Evolutionary conservation across 1,140 invertebrate species (phyloP).

Genomic region (Drosophila willistoni): DNA sequence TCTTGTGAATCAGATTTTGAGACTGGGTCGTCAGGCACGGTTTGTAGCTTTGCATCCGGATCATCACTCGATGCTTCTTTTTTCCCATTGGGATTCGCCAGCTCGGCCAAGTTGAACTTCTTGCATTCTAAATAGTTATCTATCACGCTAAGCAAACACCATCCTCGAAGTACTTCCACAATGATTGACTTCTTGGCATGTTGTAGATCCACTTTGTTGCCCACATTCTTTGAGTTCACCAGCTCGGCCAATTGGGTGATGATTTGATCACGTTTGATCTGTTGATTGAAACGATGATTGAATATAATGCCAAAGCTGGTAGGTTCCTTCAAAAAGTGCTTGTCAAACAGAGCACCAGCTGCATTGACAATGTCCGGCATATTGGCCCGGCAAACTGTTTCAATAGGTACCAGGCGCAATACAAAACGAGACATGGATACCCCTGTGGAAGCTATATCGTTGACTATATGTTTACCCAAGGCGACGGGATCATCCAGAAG

Average conservation of each 20-base stretch:
- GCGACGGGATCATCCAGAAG: constrained; percentile 89
- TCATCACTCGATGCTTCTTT: constrained; percentile 9
- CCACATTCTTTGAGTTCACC: constrained; percentile 87
- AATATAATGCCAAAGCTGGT: constrained; percentile 91
- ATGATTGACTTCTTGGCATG: constrained; percentile 90
- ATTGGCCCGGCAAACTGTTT: constrained; percentile 91
- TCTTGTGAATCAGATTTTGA: background rate
- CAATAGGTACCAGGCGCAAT: constrained; percentile 91
- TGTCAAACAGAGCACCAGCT: constrained; percentile 88
- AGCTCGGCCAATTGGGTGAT: constrained; percentile 89
- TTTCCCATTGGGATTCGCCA: constrained; percentile 55
- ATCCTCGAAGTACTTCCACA: constrained; percentile 89
- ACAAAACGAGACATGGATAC: constrained; percentile 89
- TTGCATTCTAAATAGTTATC: constrained; percentile 87
- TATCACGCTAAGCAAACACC: constrained; percentile 87
- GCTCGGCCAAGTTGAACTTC: constrained; percentile 87
- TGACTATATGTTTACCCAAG: constrained; percentile 88
- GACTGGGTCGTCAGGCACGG: constrained; percentile 3
- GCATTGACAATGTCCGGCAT: constrained; percentile 88
- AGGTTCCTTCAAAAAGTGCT: constrained; percentile 88
- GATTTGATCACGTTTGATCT: constrained; percentile 87
- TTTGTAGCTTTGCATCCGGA: constrained; percentile 17
- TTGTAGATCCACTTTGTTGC: constrained; percentile 90
- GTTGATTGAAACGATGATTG: constrained; percentile 92
- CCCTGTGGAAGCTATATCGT: constrained; percentile 88